Base-by-base conservation (phyloP, 2,888 invertebrate genomes). In the Beris chalybata region DNA sequence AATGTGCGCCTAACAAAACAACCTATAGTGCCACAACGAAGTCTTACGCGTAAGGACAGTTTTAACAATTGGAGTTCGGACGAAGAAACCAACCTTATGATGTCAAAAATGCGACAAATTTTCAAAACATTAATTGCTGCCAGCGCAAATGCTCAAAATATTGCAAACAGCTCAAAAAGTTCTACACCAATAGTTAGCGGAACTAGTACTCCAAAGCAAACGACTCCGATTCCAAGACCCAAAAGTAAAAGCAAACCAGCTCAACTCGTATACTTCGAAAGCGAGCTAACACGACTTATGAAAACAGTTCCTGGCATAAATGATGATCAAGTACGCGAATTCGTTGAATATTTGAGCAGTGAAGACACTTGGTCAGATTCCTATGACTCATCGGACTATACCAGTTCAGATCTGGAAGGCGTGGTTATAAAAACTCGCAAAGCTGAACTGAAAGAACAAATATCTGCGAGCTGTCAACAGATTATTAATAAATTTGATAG, bases 281-380 rank as follows among this genome's bases (percentile, higher is more conserved):
- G 89, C 73, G 93, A 95, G 82, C 80, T 95, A 57, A 94, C 94
- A 0, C 85, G 94, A 67, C 82, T 95, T 71, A 95, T 95, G 95
- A 93, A 94, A 83, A 93, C 93, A 0, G 95, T 95, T 52, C 94
- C 94, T 0, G 94, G 94, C 31, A 92, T 95, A 71, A 86, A 93
- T 69, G 94, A 93, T 74, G 93, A 93, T 72, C 93, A 94, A 79
- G 94, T 94, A 47, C 87, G 91, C 29, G 94, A 94, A 81, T 93
- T 95, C 65, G 94, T 95, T 0, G 95, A 95, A 79, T 95, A 95
- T 78, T 82, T 95, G 70, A 94, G 93, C 71, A 93, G 93, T 71
- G 95, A 95, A 76, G 95, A 95, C 75, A 92, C 94, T 4, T 94
- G 93, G 93, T 94, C 93, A 71, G 95, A 95, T 78, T 94, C 93